Evolutionary conservation across 2,113 vertebrate genomes (phyloP).

Genomic region (Poeciliopsis prolifica): DNA sequence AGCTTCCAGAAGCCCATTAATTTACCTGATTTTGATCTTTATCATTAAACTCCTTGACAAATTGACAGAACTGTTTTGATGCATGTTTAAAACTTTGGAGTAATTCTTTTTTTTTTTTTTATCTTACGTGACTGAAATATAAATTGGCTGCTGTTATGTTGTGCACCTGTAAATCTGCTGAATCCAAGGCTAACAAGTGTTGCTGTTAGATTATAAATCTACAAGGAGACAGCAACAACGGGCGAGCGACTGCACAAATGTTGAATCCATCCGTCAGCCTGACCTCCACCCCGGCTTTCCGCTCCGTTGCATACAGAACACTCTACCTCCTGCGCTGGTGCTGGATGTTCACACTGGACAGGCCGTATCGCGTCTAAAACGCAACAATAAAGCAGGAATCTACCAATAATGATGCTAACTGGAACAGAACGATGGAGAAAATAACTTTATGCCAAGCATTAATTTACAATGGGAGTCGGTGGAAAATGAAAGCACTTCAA

Average conservation of each 20-base stretch:
- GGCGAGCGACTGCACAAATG: neutral
- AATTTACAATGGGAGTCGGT: neutral
- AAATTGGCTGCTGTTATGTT: neutral
- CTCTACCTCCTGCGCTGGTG: neutral
- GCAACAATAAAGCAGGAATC: neutral
- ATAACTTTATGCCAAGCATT: too few species aligned
- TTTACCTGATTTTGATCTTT: neutral
- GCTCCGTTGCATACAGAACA: neutral
- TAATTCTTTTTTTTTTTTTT: neutral
- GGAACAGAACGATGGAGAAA: too few species aligned
- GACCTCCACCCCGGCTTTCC: constrained; percentile 3
- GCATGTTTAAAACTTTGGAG: neutral
- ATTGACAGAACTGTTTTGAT: neutral
- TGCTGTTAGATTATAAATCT: neutral
- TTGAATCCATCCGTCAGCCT: neutral
- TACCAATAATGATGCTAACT: too few species aligned
- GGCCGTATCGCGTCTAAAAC: neutral
- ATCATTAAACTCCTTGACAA: too few species aligned
- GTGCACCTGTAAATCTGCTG: neutral
- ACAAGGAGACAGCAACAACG: neutral
- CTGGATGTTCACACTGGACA: neutral
- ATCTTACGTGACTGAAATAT: neutral
- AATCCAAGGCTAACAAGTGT: neutral
- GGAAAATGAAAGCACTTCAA: neutral
- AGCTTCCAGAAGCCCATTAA: neutral